These are phyloP conservation scores for Acanthoscelides obtectus DNA, from an alignment of 2,888 invertebrate species.

Conservation along the genomic window DNA sequence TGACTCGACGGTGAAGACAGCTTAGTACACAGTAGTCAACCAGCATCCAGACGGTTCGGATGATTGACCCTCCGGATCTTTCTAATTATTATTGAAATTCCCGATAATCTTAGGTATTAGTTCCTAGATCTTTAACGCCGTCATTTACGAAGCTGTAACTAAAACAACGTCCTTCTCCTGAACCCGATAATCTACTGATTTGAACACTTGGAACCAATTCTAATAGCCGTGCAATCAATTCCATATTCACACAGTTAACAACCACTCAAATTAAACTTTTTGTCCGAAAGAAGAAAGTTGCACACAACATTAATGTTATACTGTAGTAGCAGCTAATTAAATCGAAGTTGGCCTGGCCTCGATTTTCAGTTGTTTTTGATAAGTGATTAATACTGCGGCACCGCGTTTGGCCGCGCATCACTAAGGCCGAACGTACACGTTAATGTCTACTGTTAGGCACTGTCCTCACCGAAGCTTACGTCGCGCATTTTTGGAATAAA, in stretches of 20 bases:
- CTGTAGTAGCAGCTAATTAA: not conserved
- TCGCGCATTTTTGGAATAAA: too few relatives aligned
- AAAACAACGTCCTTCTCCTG: too few relatives aligned
- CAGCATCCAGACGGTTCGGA: too few relatives aligned
- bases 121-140: too few relatives aligned
- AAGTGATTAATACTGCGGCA: not conserved
- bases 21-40: too few relatives aligned
- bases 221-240: not conserved
- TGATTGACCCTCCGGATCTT: too few relatives aligned
- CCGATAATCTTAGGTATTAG: too few relatives aligned
- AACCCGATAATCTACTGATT: too few relatives aligned
- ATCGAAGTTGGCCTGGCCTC: not conserved
- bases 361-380: not conserved
- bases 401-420: not conserved
- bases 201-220: too few relatives aligned
- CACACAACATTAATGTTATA: not conserved
- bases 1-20: too few relatives aligned
- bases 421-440: not conserved
- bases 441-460: not conserved
- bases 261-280: not conserved
- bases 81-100: too few relatives aligned
- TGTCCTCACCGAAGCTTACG: not conserved
- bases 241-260: not conserved
- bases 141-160: too few relatives aligned
- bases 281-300: not conserved